Evolutionary conservation across 2,113 vertebrate species (phyloP).

Genomic region (Clinocottus analis): DNA sequence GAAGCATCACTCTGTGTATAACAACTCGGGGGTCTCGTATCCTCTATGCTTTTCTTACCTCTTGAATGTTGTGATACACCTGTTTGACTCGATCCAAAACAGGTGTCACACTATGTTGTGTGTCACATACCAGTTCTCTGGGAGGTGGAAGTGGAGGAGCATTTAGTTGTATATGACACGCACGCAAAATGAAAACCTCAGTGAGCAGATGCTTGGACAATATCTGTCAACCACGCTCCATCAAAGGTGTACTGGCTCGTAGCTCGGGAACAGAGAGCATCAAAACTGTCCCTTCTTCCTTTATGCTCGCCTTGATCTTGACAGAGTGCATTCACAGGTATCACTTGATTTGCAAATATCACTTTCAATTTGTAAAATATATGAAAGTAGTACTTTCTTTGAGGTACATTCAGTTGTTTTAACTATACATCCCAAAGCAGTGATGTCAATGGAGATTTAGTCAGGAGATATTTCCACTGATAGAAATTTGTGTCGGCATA

Average conservation of each 20-base stretch:
- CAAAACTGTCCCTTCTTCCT: conserved; percentile 17
- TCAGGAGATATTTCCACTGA: conserved; percentile 56
- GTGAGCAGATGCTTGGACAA: conserved; percentile 37
- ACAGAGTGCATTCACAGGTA: conserved; percentile 27
- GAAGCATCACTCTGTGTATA: not conserved
- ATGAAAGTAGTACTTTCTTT: conserved; percentile 31
- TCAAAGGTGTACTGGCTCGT: conserved; percentile 17
- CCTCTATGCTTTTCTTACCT: conserved; percentile 5
- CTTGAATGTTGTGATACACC: not conserved
- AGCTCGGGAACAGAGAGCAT: conserved; percentile 20
- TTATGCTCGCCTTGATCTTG: conserved; percentile 28
- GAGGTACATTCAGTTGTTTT: conserved; percentile 42
- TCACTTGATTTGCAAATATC: conserved; percentile 22
- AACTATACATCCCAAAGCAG: conserved; percentile 41
- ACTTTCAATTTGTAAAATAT: conserved; percentile 33
- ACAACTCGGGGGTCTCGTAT: not conserved
- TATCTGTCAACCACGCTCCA: conserved; percentile 42
- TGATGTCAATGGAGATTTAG: conserved; percentile 67
- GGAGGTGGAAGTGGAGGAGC: conserved; percentile 20
- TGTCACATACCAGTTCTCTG: not conserved
- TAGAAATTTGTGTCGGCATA: conserved; percentile 61
- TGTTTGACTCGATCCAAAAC: conserved; percentile 25
- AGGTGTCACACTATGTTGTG: conserved; percentile 41
- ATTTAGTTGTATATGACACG: conserved; percentile 34
- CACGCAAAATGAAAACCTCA: conserved; percentile 21